Base-by-base conservation (phyloP, 2,797 vertebrate genomes). In the Urophycis tenuis region DNA sequence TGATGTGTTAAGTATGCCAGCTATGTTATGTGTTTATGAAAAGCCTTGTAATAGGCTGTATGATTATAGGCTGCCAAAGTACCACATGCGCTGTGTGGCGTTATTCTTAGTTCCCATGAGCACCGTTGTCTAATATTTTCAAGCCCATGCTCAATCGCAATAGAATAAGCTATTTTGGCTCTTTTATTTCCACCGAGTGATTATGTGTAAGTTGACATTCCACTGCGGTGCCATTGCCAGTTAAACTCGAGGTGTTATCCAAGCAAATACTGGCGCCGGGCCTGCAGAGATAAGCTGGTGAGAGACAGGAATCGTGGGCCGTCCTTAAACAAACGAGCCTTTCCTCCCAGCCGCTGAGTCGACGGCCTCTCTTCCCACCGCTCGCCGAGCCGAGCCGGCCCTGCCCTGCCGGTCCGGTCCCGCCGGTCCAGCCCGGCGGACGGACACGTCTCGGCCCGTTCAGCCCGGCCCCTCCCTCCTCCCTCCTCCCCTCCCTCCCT, bases 181-280 rank as follows among this genome's bases (percentile, higher is more conserved):
- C 25, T 67, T 67, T 67, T 67, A 29, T 67, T 67, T 29, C n/a
- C 60, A 67, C n/a, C 4, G n/a, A 30, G 60, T 67, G 60, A 67
- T 67, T 67, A 67, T 12, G 60, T 67, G 25, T 29, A 67, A 67
- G n/a, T 67, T 67, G 53, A 60, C 53, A 60, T 60, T n/a, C 53
- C 53, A 25, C 7, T 25, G 53, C n/a, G 1, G 53, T 60, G 60
- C 60, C 60, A 17, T 67, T 12, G 60, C 60, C 60, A 67, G 60
- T 67, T 29, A 29, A 67, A 67, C 60, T 29, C 60, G 2, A 30
- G 60, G 25, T 67, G 60, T 67, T 67, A 29, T 67, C n/a, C 9
- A 8, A 67, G 60, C 60, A 67, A 67, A 67, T 7, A 29, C 60
- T 67, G 60, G 60, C 25, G 4, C 29, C 2, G 60, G 60, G 3